These are phyloP conservation scores for Lithophane leautieri DNA, from an alignment of 2,888 invertebrate species.

Conservation along the genomic window DNA sequence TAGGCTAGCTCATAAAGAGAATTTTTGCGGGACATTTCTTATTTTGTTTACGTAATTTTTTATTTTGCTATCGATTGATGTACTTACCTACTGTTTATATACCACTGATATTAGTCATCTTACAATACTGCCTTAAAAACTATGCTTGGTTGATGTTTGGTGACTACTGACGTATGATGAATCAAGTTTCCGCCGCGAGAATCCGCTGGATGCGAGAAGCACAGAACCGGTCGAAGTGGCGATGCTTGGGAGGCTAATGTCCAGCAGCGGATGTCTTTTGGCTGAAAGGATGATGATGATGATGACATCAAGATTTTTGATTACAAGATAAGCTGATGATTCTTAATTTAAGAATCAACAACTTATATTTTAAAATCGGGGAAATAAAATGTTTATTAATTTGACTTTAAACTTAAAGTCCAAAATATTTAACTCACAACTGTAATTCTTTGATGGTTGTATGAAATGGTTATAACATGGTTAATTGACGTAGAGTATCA, in stretches of 20 bases:
- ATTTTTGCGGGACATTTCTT: slow-evolving; percentile 16
- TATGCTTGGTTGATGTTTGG: not conserved
- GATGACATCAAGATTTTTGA: too few relatives aligned
- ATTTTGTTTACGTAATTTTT: slow-evolving; percentile 5
- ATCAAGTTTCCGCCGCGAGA: not conserved
- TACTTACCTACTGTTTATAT: not conserved
- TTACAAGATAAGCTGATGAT: too few relatives aligned
- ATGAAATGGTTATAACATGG: not conserved
- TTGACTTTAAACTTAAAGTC: too few relatives aligned
- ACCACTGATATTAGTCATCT: not conserved
- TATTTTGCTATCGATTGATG: not conserved
- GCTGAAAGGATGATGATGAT: too few relatives aligned
- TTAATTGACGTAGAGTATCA: not conserved
- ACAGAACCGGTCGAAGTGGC: too few relatives aligned
- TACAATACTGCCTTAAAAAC: not conserved
- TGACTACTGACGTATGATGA: too few relatives aligned
- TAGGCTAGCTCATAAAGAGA: slow-evolving; percentile 2
- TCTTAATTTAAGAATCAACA: not conserved
- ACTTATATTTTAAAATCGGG: not conserved
- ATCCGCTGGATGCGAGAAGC: too few relatives aligned
- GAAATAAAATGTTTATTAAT: too few relatives aligned
- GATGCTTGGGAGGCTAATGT: too few relatives aligned
- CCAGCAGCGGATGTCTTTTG: too few relatives aligned
- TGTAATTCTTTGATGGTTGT: not conserved
- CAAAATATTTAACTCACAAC: too few relatives aligned